phyloP scores from a whole-genome alignment of 2,888 invertebrate genomes.

The Serrognathus titanus region DNA sequence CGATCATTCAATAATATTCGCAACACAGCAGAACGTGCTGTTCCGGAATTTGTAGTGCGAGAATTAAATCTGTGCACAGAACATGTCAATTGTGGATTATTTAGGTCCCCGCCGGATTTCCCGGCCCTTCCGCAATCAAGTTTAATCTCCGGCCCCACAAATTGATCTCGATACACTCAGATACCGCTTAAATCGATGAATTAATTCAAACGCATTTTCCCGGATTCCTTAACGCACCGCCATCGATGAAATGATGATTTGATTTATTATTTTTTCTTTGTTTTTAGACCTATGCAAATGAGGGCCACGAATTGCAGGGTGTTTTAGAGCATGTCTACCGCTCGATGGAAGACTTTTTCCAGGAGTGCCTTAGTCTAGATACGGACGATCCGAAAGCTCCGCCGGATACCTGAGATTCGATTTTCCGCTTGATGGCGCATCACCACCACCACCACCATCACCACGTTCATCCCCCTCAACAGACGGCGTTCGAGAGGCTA shows the following conservation, averaged over 20 bases:
- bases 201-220: neutral
- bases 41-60: no score
- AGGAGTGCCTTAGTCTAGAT: slow-evolving; percentile 86
- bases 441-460: slow-evolving; percentile 8
- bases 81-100: no score
- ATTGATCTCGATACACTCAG: neutral
- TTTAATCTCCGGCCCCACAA: slow-evolving; percentile 1
- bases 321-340: slow-evolving; percentile 88
- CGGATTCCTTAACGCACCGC: neutral
- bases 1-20: no score
- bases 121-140: no score
- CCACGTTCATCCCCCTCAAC: slow-evolving; percentile 16
- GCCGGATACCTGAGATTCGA: slow-evolving; percentile 46
- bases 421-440: slow-evolving; percentile 10
- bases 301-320: slow-evolving; percentile 78
- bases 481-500: slow-evolving; percentile 23
- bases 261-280: neutral
- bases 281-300: slow-evolving; percentile 86
- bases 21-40: no score
- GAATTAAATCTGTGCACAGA: no score
- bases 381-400: slow-evolving; percentile 69
- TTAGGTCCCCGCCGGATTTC: no score
- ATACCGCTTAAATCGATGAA: neutral
- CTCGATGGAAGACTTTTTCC: slow-evolving; percentile 90
- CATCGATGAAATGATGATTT: neutral